phyloP scores from a whole-genome alignment of 2,888 invertebrate species.

The Ellobium chinense region DNA sequence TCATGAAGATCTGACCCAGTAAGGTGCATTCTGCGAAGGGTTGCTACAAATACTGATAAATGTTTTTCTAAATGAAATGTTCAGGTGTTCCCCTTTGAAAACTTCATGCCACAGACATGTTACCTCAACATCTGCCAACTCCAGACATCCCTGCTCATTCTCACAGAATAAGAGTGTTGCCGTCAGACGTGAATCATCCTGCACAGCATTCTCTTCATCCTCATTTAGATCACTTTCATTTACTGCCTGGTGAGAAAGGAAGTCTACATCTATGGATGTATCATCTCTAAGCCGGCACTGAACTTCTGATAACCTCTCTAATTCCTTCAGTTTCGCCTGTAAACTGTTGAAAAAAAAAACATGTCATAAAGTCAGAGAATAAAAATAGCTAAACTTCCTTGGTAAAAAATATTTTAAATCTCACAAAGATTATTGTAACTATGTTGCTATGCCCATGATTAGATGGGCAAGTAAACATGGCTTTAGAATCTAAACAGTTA shows the following conservation, averaged over 20 bases:
- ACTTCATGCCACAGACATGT: background rate
- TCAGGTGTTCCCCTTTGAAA: background rate
- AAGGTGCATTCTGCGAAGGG: too few relatives aligned
- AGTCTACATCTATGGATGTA: background rate
- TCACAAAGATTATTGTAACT: too few relatives aligned
- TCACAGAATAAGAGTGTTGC: constrained; percentile 10
- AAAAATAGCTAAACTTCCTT: too few relatives aligned
- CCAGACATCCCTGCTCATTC: background rate
- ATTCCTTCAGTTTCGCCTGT: background rate
- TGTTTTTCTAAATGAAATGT: background rate
- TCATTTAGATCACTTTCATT: background rate
- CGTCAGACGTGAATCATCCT: background rate
- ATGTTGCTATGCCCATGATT: too few relatives aligned
- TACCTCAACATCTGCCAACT: constrained; percentile 8
- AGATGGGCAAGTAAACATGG: too few relatives aligned
- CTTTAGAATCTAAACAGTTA: too few relatives aligned
- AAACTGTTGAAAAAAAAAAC: background rate
- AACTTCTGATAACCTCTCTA: constrained; percentile 8
- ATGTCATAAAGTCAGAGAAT: too few relatives aligned
- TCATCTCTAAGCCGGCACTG: constrained; percentile 2
- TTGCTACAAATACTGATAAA: too few relatives aligned
- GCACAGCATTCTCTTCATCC: background rate
- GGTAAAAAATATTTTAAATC: background rate
- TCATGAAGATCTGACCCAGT: too few relatives aligned
- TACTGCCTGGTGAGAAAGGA: background rate